Evolutionary conservation across 2,113 vertebrate species (phyloP), one percentile per base, ranked within the genome.

Genomic region (Pelusios castaneus): DNA sequence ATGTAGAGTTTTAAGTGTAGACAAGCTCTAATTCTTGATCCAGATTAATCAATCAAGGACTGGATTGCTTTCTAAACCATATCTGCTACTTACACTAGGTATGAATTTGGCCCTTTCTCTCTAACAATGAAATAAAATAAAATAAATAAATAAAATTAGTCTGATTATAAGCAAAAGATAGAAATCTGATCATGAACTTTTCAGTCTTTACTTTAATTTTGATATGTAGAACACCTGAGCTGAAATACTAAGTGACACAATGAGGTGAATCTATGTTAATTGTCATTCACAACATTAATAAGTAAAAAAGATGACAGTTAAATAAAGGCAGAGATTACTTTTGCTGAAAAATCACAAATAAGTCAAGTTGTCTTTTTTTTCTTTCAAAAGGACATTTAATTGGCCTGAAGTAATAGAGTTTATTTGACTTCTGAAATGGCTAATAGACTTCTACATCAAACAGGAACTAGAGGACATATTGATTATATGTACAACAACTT

Each of bases 41-140:
- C 85, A 84, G 85, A 93, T 81, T 82, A 92, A 52, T n/a, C 60
- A 91, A 80, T 92, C 85, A 82, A 5, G 29, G 78, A 91, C 67
- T 96, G 91, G 95, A 88, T 91, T 94, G 54, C 41, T 95, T 12
- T 29, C 49, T 91, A 79, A n/a, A 27, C 10, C 80, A 41, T 77
- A 84, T 89, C 45, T 90, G 34, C 49, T 83, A 27, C 90, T 92
- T 91, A 67, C 80, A 77, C 91, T 91, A 95, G 77, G 43, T 94
- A 87, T 91, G 47, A 92, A 94, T 78, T 90, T 80, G 81, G 41
- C 16, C 94, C 70, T 78, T 78, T 55, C 67, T 83, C 58, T 89
- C 47, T 63, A 94, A n/a, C 1, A 6, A 86, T 58, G 79, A 80
- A 70, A 87, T 47, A 43, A 43, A 47, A 94, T 95, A 87, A n/a